Evolutionary conservation across 1,140 invertebrate genomes (phyloP), one percentile per base, ranked within the genome.

Genomic region (Rhizoglyphus robini): DNA sequence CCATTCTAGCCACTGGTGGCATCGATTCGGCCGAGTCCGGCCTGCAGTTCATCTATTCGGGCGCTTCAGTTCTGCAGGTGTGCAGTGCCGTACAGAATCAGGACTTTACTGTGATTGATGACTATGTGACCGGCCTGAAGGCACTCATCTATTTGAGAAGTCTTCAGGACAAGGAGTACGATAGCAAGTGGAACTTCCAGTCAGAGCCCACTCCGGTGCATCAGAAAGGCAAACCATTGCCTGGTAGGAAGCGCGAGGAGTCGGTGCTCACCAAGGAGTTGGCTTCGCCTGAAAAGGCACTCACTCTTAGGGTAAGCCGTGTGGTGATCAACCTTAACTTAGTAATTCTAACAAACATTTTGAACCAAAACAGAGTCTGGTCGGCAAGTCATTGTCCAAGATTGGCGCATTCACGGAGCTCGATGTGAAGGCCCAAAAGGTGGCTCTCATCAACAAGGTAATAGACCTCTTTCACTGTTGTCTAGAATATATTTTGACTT

Each of bases 71-170:
- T 27, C 75, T 98, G 0, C 94, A 97, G 81, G 87, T 93, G 73
- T 90, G 95, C 75, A 96, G 91, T 74, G 90, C 95, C 4, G 83
- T 99, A 18, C 96, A 99, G 75, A 99, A 99, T 79, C 96, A 99
- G 80, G 94, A 96, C 76, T 97, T 94, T 70, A 95, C 92, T 0
- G 73, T 97, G 0, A 86, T 96, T 63, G 86, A 96, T 15, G 93
- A 98, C 75, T 98, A 96, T 72, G 83, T 86, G 46, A 88, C 84
- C 3, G 93, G 93, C 0, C 78, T 99, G 8, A 92, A 93, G 77
- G 81, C 92, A 0, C 75, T 96, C 29, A 75, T 99, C 1, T 98
- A 96, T 73, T 74, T 97, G 13, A 79, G 86, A 61, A 83, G 82
- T 38, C 74, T 88, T 1, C 15, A 27, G 23, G 76, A 82, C 3